Conservation (phyloP, 2,888 invertebrate species). For the Patella caerulea region DNA sequence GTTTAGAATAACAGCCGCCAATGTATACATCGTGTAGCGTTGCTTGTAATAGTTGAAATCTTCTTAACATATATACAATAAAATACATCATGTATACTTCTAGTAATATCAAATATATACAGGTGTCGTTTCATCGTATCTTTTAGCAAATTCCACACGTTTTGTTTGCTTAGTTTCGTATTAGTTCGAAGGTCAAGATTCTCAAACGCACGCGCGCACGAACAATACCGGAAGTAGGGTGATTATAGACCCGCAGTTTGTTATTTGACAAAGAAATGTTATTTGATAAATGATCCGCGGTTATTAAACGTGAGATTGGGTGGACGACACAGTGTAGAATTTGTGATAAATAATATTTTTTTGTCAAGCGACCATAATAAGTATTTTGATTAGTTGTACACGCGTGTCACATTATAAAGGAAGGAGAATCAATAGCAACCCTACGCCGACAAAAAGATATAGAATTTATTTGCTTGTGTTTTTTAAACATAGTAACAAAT, state of each 20-base stretch:
- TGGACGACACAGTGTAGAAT: not conserved
- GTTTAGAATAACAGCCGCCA: not conserved
- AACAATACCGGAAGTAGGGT: constrained; percentile 2
- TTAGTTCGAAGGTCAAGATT: not conserved
- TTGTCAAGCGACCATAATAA: not conserved
- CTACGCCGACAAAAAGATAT: too few species aligned
- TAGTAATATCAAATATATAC: constrained; percentile 7
- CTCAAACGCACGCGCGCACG: constrained; percentile 12
- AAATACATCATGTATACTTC: not conserved
- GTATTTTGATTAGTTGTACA: not conserved
- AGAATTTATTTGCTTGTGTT: too few species aligned
- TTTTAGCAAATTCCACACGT: constrained; percentile 4
- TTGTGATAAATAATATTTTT: constrained; percentile 3
- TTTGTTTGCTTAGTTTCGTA: not conserved
- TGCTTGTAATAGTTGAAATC: not conserved
- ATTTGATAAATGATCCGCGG: not conserved
- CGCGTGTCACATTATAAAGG: constrained; percentile 1
- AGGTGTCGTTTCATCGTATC: not conserved
- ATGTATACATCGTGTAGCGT: not conserved
- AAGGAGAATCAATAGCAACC: not conserved
- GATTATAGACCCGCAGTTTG: constrained; percentile 2
- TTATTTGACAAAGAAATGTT: constrained; percentile 1
- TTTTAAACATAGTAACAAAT: too few species aligned
- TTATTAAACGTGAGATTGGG: not conserved
- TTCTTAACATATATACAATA: constrained; percentile 9